Percentiles rank a stretch among this genome's conserved stretches.
phyloP scores from a whole-genome alignment of 2,113 vertebrate species.

The Stigmatopora argus region DNA sequence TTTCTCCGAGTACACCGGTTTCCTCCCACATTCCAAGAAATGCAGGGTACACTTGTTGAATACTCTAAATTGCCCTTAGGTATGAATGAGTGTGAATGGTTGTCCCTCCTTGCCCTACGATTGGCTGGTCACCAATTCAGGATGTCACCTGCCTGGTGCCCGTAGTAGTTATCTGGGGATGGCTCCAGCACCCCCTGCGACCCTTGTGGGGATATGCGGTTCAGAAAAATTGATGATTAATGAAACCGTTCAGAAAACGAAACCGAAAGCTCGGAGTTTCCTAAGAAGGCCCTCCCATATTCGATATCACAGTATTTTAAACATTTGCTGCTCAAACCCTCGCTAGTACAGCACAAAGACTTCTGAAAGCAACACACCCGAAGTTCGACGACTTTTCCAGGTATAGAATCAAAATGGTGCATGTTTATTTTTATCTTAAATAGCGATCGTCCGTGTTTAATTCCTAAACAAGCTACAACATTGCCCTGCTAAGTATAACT shows the following conservation, averaged over 20 bases:
- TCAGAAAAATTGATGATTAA: background rate
- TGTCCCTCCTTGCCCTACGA: too few species aligned
- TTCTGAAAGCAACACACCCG: background rate
- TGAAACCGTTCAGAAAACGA: conserved; percentile 65
- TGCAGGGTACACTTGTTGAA: too few species aligned
- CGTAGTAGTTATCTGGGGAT: too few species aligned
- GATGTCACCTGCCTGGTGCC: too few species aligned
- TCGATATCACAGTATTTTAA: too few species aligned
- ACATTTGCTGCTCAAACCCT: background rate
- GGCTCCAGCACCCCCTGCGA: too few species aligned
- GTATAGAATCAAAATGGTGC: background rate
- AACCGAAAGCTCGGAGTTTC: conserved; percentile 56
- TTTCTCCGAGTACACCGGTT: too few species aligned
- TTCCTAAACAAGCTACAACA: background rate
- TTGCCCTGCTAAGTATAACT: background rate
- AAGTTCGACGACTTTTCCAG: background rate
- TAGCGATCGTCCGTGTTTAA: background rate
- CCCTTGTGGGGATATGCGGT: too few species aligned
- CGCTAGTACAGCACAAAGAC: background rate
- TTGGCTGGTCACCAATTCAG: too few species aligned
- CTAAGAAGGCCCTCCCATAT: conserved; percentile 14
- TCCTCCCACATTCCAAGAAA: too few species aligned
- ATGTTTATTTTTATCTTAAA: background rate
- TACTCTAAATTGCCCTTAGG: too few species aligned
- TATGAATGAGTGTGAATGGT: too few species aligned